Evolutionary conservation across 1,140 invertebrate genomes (phyloP), one percentile per base, ranked within the genome.

Genomic region (Anastatus disparis): DNA sequence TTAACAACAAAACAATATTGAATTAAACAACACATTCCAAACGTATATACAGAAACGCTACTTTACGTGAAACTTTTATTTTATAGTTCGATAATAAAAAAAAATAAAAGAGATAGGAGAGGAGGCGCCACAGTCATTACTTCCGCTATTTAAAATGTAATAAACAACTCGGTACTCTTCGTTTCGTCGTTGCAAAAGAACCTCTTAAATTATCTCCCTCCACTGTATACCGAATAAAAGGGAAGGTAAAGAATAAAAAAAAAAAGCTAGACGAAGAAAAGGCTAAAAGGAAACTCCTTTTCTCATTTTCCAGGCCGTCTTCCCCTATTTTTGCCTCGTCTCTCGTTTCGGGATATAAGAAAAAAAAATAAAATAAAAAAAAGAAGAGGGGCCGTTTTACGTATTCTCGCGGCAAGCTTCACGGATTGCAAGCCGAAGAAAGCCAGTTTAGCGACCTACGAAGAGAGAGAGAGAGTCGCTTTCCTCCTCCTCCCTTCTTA

Each of bases 401-500:
- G 77, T 81, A 80, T 81, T 81, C 79, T 61, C 72, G 74, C 71
- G 74, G 35, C 73, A 64, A 72, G 75, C 69, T 74, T 74, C 61
- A 64, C 61, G 62, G 69, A 65, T 71, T 62, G 44, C 55, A 20
- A 71, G 53, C 48, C 46, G 63, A 61, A 66, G 70, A 71, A 75
- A 80, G 77, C 76, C 78, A 78, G 79, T 81, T 82, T 82, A 81
- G 77, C 75, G 76, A 76, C 71, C 74, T 75, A 66, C 73, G 77
- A n/a, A n/a, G n/a, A n/a, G n/a, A n/a, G n/a, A n/a, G n/a, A n/a
- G n/a, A n/a, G n/a, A n/a, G n/a, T n/a, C n/a, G n/a, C n/a, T n/a
- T n/a, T n/a, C n/a, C n/a, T n/a, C n/a, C n/a, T n/a, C n/a, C n/a
- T n/a, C n/a, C n/a, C n/a, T n/a, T n/a, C n/a, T n/a, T n/a, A n/a